Percentiles rank a stretch among this genome's conserved stretches.
Evolutionary conservation across 1,140 invertebrate genomes (phyloP).

Genomic region (Helicoverpa armigera): DNA sequence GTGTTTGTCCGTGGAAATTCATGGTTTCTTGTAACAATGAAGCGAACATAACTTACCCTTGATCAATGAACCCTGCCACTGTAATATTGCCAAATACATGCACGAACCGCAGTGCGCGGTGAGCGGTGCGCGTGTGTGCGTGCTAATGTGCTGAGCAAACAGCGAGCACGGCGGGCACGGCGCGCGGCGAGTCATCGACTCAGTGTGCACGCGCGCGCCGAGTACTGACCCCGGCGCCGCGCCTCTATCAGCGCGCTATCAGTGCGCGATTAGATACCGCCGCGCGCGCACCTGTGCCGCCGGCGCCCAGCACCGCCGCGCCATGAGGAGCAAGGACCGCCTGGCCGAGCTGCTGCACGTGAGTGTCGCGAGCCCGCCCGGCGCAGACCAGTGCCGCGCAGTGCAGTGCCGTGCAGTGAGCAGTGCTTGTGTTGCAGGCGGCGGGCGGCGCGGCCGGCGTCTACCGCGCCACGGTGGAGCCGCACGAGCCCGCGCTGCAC

Average conservation of each 20-base stretch:
- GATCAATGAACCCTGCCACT: too few species aligned
- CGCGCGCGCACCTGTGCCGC: slow-evolving; percentile 56
- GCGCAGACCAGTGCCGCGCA: background rate
- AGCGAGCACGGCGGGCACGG: too few species aligned
- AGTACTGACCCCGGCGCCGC: slow-evolving; percentile 42
- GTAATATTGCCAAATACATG: too few species aligned
- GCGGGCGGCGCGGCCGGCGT: slow-evolving; percentile 55
- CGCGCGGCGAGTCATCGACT: too few species aligned
- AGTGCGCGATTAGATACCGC: slow-evolving; percentile 73
- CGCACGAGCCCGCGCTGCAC: slow-evolving; percentile 31
- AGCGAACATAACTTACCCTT: too few species aligned
- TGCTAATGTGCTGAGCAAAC: too few species aligned
- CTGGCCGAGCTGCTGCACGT: slow-evolving; percentile 72
- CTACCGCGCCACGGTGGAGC: slow-evolving; percentile 57
- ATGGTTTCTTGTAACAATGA: too few species aligned
- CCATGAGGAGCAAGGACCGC: slow-evolving; percentile 74
- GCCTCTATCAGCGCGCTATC: slow-evolving; percentile 66
- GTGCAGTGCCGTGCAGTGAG: background rate
- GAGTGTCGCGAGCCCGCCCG: slow-evolving; percentile 49
- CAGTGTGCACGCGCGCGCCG: slow-evolving; percentile 15
- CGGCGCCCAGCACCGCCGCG: slow-evolving; percentile 25
- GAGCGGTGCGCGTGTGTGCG: too few species aligned
- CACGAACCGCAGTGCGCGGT: too few species aligned
- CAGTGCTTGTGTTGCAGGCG: slow-evolving; percentile 50
- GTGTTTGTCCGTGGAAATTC: too few species aligned